phyloP scores from a whole-genome alignment of 2,797 vertebrate genomes.

The Hemibagrus guttatus region DNA sequence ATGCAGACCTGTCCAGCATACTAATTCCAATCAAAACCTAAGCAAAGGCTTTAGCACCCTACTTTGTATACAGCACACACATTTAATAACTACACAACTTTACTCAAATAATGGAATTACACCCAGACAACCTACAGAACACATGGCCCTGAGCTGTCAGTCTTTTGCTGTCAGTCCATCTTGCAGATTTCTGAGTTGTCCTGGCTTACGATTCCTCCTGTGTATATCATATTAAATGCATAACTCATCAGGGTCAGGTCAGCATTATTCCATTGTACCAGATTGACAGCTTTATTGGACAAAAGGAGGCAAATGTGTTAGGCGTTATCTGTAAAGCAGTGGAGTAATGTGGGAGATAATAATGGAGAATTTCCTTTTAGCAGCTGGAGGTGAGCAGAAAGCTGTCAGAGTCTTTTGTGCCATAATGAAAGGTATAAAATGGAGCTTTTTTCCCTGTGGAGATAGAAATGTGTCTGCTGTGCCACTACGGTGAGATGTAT shows the following conservation, averaged over 20 bases:
- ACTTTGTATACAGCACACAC: conserved; percentile 21
- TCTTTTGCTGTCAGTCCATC: conserved; percentile 14
- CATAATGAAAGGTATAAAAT: conserved; percentile 62
- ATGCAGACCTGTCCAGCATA: not conserved
- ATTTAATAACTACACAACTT: conserved; percentile 34
- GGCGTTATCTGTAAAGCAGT: conserved; percentile 53
- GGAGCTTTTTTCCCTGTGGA: conserved; percentile 44
- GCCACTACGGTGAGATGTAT: conserved; percentile 33
- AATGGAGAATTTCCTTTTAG: conserved; percentile 55
- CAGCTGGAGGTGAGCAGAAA: conserved; percentile 53
- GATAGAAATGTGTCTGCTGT: conserved; percentile 40
- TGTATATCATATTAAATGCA: conserved; percentile 52
- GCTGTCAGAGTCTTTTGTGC: conserved; percentile 57
- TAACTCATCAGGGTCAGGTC: conserved; percentile 41
- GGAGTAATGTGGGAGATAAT: conserved; percentile 60
- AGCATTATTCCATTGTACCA: conserved; percentile 36
- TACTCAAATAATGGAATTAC: conserved; percentile 29
- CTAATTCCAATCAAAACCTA: conserved; percentile 32
- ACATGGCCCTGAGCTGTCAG: conserved; percentile 9
- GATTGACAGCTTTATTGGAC: conserved; percentile 61
- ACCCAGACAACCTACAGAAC: conserved; percentile 21
- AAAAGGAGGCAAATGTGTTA: conserved; percentile 56
- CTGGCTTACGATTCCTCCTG: not conserved
- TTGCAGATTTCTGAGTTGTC: not conserved
- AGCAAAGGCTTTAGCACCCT: conserved; percentile 21